Evolutionary conservation across 2,888 invertebrate genomes (phyloP), one percentile per base, ranked within the genome.

Genomic region (Cartodere bifasciata): DNA sequence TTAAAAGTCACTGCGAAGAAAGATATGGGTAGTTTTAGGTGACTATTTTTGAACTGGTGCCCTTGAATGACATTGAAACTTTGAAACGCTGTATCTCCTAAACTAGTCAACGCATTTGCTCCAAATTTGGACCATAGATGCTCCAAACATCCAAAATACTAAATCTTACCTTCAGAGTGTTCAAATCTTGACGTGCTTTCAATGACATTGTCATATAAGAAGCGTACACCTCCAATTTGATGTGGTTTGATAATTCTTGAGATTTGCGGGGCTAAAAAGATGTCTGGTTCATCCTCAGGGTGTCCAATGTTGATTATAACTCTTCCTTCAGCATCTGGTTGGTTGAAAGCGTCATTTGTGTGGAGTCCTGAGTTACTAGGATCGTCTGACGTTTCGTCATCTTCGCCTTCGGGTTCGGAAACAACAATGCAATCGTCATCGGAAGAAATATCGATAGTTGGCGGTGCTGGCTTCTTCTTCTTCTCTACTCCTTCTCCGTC

Each of bases 171-270:
- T 2, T 78, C 71, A 0, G 85, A 85, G 10, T 74, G 82, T 32
- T 84, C 82, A 58, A 82, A 97, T 43, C 91, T 70, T 37, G 80
- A 80, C 24, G 85, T 72, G 12, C 91, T 92, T 62, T 97, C 97
- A 43, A 98, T 84, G 13, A 97, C 81, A 57, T 97, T 98, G 60
- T 97, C 95, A 56, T 87, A 98, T 31, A 97, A 63, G 58, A 97
- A 97, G 34, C 95, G 69, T 3, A 59, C 56, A 4, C 58, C 59
- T 2, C 61, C 62, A 36, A 83, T 83, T 71, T 95, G 95, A 70
- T 95, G 95, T 2, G 94, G 92, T 63, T 95, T 95, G 34, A 95
- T 90, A 30, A 85, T 72, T 43, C 82, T 70, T 0, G 90, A 82
- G 28, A 95, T 83, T 56, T 87, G 92, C 0, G 90, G 86, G 1